Evolutionary conservation across 2,888 invertebrate genomes (phyloP), one percentile per base, ranked within the genome.

Genomic region (Mystacides longicornis): DNA sequence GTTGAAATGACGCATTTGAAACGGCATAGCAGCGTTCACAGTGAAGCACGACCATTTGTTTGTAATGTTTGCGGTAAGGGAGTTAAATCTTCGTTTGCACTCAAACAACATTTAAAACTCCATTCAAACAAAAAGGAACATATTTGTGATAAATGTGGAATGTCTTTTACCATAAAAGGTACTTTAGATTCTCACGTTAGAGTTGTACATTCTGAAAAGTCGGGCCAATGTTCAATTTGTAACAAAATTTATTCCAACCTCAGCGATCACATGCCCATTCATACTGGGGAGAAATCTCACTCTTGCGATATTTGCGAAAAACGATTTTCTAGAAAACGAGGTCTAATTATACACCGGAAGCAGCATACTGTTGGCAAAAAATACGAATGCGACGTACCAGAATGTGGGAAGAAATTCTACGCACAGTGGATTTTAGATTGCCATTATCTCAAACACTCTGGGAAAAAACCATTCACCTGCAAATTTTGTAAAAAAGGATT

Each of bases 1-100:
- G 74, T 74, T 0, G 74, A 75, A 21, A 21, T 23, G 11, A 53
- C 43, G 31, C 56, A 59, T 16, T 27, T 60, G 18, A 60, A 57
- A n/a, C 48, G 55, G 3, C 60, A 60, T 18, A 48, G 45, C 19
- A 54, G 52, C 20, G 56, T 60, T 9, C 60, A 60, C 46, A 56
- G 58, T 16, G 46, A 33, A n/a, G 58, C 49, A 3, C 53, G 54
- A n/a, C 58, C 58, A 14, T 55, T 47, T 27, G 37, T 53, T 22
- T 60, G 60, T 37, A 52, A 42, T n/a, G 19, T 55, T 11, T 63
- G 63, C 27, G 55, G 57, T 2, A 60, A 59, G 43, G 58, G 57
- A 16, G 47, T 59, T 18, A 60, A 60, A 31, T 55, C 58, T 2
- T 21, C 56, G n/a, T 59, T 50, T 22, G 55, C 60, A 1, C 47